Base-by-base conservation (phyloP, 1,140 invertebrate species). In the Spodoptera frugiperda region DNA sequence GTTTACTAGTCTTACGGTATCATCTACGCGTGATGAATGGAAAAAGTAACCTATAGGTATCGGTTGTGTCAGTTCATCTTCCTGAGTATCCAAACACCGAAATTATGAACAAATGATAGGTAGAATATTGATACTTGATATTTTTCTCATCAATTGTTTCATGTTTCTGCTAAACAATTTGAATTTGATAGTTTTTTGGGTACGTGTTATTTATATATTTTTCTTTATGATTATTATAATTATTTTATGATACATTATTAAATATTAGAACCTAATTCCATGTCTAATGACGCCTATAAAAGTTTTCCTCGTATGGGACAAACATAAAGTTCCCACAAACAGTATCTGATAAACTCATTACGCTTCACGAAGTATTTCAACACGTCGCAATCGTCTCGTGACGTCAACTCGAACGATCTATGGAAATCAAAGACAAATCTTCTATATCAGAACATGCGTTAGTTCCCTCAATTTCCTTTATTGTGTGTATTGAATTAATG, bases 341-440 rank as follows among this genome's bases (percentile, higher is more conserved):
- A 54, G 46, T 72, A 71, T 71, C 68, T 71, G 68, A 30, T 71
- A 55, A 53, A 44, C 53, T 72, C 68, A 57, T 72, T 72, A 72
- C 51, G 33, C 10, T 72, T 46, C 49, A 55, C 68, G 49, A 54
- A 17, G 48, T 70, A 51, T 55, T 71, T 71, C 21, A 54, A 54
- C 65, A 68, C 59, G 59, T 63, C 54, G 54, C 54, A 39, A 2
- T 25, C 25, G 33, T 39, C n/a, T 21, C 30, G 21, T 61, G 44
- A 73, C 71, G 55, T 61, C 71, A 49, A 6, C 53, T 44, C 54
- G 15, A 44, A 11, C 59, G 19, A 51, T 39, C 51, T 70, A 70
- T 70, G 54, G 53, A 49, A 59, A 59, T 48, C 71, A 59, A 21
- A 61, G 55, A 61, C 71, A 49, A 73, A 44, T 44, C 55, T 12